Evolutionary conservation across 2,888 invertebrate genomes (phyloP), one percentile per base, ranked within the genome.

Genomic region (Tinea semifulvella): DNA sequence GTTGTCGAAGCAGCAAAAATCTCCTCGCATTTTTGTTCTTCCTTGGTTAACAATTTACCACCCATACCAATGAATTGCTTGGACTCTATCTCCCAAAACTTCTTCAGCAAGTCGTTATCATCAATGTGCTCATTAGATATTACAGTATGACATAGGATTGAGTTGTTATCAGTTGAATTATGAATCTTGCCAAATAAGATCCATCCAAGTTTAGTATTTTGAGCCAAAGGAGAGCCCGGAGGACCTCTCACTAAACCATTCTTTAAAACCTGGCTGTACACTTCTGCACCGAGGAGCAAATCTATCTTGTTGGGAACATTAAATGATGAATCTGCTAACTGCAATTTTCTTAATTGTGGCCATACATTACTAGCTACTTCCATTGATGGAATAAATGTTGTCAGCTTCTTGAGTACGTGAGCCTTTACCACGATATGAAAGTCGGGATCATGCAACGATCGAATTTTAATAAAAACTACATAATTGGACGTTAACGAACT

Each of bases 71-170:
- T 6, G 3, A 13, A 17, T 26, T 27, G 17, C 6, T 50, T 46
- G 1, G 49, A 47, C 31, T 50, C 50, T n/a, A 50, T 42, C 18
- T 50, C 50, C 50, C 48, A 50, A 35, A 50, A 50, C 25, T 27
- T 46, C 26, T 44, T 44, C 7, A 49, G 36, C 8, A 49, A 40
- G 11, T 50, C 48, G 18, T 36, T 17, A 6, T 36, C 36, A 7
- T 36, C n/a, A n/a, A n/a, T n/a, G n/a, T n/a, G n/a, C n/a, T n/a
- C n/a, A n/a, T n/a, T n/a, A n/a, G n/a, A 5, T n/a, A 14, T 6
- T 5, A 14, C 14, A 11, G 18, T 6, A n/a, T 36, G 36, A n/a
- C n/a, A n/a, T 5, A 36, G 14, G 17, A 13, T 36, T 3, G 11
- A 5, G 4, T 14, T 17, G 16, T 4, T 36, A 36, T 17, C n/a